A percentile compares a stretch with the other conserved stretches of the same genome.
phyloP scores from a whole-genome alignment of 2,113 vertebrate genomes.

The Stegastes partitus region DNA sequence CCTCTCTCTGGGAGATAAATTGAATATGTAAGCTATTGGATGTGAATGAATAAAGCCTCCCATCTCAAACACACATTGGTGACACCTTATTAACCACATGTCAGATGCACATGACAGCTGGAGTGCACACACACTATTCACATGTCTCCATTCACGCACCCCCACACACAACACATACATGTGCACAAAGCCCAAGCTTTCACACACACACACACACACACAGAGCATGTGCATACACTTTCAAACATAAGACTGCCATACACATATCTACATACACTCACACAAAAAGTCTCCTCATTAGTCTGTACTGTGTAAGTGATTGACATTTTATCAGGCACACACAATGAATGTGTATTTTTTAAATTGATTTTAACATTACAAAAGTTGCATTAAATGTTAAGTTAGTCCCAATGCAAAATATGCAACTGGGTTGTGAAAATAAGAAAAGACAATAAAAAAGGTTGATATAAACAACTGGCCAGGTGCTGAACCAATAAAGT shows the following conservation, averaged over 20 bases:
- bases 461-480: not conserved
- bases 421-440: conserved; percentile 13
- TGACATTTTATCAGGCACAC: conserved; percentile 49
- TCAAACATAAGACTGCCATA: conserved; percentile 2
- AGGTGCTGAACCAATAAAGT: not conserved
- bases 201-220: conserved; percentile 3
- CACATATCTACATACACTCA: conserved; percentile 32
- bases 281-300: conserved; percentile 63
- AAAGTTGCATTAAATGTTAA: conserved; percentile 19
- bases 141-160: not conserved
- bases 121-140: conserved; percentile 25
- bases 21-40: conserved; percentile 80
- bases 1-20: conserved; percentile 75
- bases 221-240: conserved; percentile 13
- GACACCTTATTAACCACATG: conserved; percentile 85
- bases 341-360: conserved; percentile 38
- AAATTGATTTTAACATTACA: conserved; percentile 41
- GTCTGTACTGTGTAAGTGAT: conserved; percentile 45
- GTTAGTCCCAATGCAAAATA: not conserved
- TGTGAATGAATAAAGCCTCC: conserved; percentile 83
- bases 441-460: not conserved
- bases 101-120: conserved; percentile 81
- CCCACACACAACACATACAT: conserved; percentile 11
- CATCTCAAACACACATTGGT: conserved; percentile 81
- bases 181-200: not conserved